Conservation (phyloP, 2,797 vertebrate genomes). For the Hafferia zeledoni region DNA sequence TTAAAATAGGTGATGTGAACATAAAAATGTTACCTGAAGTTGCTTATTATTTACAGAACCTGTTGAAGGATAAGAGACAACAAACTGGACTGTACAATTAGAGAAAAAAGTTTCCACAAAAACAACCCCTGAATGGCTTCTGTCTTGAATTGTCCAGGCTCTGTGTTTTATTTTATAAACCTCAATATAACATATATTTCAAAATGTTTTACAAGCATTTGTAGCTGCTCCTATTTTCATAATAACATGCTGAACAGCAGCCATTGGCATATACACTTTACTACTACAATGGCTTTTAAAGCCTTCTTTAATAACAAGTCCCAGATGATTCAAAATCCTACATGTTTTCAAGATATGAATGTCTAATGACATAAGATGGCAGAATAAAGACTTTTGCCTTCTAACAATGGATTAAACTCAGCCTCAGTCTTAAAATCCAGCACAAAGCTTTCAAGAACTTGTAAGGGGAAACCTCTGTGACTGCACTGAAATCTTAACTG, state of each 20-base stretch:
- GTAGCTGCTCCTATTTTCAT: background rate
- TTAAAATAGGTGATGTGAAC: background rate
- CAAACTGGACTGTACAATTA: background rate
- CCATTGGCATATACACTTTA: background rate
- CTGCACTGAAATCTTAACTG: background rate
- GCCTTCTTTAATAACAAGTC: background rate
- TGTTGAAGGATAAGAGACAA: background rate
- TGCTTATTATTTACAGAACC: background rate
- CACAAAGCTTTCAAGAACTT: background rate
- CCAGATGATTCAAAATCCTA: slow-evolving; percentile 2
- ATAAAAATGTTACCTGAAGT: background rate
- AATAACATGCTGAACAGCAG: background rate
- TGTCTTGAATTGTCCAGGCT: background rate
- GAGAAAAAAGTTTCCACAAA: background rate
- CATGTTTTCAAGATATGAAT: slow-evolving; percentile 16
- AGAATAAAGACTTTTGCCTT: slow-evolving; percentile 1
- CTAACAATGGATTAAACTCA: background rate
- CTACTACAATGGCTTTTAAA: background rate
- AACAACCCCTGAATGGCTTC: background rate
- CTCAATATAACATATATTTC: background rate
- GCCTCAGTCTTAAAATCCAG: background rate
- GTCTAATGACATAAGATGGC: background rate
- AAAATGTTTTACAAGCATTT: background rate
- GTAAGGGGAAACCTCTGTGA: background rate
- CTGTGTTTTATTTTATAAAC: background rate